Evolutionary conservation across 2,888 invertebrate genomes (phyloP).

Genomic region (Drosophila pegasa): DNA sequence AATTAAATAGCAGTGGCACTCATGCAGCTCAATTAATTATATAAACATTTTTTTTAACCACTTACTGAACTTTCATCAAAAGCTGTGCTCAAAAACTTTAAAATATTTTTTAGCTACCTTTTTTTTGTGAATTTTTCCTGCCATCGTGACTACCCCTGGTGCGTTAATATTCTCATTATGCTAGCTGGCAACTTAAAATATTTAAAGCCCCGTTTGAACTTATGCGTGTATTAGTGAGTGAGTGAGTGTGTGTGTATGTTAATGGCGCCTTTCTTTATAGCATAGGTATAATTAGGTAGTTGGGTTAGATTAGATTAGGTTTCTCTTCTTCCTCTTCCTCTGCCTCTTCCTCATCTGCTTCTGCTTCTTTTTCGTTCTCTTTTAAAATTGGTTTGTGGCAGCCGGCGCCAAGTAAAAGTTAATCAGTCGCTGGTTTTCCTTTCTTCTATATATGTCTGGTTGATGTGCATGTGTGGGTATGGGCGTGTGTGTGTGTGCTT

Average conservation of each 20-base stretch:
- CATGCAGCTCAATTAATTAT: background rate
- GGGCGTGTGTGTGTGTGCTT: slow-evolving; percentile 24
- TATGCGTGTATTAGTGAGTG: slow-evolving; percentile 72
- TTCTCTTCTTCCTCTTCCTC: slow-evolving; percentile 21
- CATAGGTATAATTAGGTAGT: slow-evolving; percentile 69
- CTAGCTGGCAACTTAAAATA: slow-evolving; percentile 78
- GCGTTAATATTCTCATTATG: slow-evolving; percentile 55
- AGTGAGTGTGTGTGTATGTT: slow-evolving; percentile 46
- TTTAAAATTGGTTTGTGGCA: slow-evolving; percentile 61
- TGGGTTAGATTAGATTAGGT: slow-evolving; percentile 70
- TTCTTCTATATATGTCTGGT: slow-evolving; percentile 33
- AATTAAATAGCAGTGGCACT: slow-evolving; percentile 18
- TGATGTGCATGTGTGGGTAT: slow-evolving; percentile 42
- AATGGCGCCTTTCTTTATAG: slow-evolving; percentile 63
- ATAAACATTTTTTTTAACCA: background rate
- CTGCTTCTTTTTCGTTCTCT: slow-evolving; percentile 5
- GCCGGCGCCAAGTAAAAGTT: slow-evolving; percentile 73
- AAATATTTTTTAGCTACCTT: background rate
- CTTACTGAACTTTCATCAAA: background rate
- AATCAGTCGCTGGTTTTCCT: slow-evolving; percentile 67
- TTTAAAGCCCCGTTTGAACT: slow-evolving; percentile 77
- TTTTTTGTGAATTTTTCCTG: background rate
- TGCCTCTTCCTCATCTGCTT: slow-evolving; percentile 6
- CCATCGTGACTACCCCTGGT: slow-evolving; percentile 33
- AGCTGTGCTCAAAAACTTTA: background rate